Evolutionary conservation across 2,113 vertebrate species (phyloP).

Genomic region (Semicossyphus pulcher): DNA sequence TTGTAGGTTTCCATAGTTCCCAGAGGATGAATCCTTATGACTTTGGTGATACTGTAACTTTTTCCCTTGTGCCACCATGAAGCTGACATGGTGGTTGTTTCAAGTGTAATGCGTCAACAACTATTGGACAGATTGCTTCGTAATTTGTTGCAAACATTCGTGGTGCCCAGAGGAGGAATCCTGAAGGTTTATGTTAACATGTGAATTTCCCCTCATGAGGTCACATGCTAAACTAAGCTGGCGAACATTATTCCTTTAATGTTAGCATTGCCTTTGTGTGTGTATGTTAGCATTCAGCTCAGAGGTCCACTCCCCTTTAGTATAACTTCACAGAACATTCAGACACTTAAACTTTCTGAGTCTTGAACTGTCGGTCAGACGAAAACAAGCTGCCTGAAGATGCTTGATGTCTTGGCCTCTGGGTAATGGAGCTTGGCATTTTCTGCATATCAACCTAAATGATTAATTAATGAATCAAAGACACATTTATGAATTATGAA

Average conservation of each 20-base stretch:
- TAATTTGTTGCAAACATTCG: background rate
- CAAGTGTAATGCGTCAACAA: background rate
- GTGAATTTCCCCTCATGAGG: no score
- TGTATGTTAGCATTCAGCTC: background rate
- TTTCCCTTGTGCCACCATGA: background rate
- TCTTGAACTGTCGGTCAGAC: background rate
- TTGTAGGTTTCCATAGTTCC: background rate
- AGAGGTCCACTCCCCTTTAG: background rate
- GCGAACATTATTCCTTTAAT: background rate
- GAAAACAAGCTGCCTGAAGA: conserved; percentile 8
- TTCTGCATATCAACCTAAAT: conserved; percentile 8
- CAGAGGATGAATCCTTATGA: background rate
- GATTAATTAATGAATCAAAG: background rate
- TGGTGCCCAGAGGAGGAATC: no score
- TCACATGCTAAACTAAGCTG: background rate
- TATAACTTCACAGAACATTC: background rate
- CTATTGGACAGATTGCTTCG: background rate
- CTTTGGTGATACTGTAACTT: background rate
- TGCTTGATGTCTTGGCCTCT: background rate
- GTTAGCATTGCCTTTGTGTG: background rate
- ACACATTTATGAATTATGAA: conserved; percentile 2
- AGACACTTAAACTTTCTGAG: background rate
- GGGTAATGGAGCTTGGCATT: background rate
- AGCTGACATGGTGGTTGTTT: background rate
- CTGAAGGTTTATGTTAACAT: no score